A percentile compares a stretch with the other conserved stretches of the same genome.
These are phyloP conservation scores for Papilio protenor DNA, from an alignment of 2,888 invertebrate genomes.

Conservation along the genomic window DNA sequence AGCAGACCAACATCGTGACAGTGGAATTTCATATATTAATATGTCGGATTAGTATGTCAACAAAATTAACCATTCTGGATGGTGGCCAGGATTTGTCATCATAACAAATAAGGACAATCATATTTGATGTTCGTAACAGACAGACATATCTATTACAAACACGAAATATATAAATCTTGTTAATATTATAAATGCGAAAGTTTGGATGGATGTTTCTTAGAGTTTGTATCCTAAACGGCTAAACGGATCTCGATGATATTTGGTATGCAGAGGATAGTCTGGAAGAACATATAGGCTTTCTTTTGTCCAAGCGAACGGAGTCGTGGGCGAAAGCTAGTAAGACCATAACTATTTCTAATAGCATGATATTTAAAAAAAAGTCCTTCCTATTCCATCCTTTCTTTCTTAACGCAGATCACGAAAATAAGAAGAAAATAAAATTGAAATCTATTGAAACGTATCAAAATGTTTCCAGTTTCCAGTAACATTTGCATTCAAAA, in stretches of 20 bases:
- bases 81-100: not conserved
- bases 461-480: slow-evolving; percentile 1
- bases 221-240: too few species aligned
- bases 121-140: slow-evolving; percentile 4
- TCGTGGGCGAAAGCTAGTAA: too few species aligned
- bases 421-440: not conserved
- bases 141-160: not conserved
- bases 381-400: too few species aligned
- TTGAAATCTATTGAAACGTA: not conserved
- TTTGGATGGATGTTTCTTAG: too few species aligned
- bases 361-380: too few species aligned
- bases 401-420: too few species aligned
- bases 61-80: slow-evolving; percentile 9
- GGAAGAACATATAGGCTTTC: too few species aligned
- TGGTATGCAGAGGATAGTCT: too few species aligned
- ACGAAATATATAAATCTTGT: not conserved
- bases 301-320: too few species aligned
- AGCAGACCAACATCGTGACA: not conserved
- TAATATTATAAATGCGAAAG: too few species aligned
- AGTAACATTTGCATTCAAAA: slow-evolving; percentile 18
- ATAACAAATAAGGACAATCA: slow-evolving; percentile 2
- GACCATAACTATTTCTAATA: too few species aligned
- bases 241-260: too few species aligned
- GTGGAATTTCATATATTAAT: not conserved
- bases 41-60: not conserved